phyloP scores from a whole-genome alignment of 1,140 invertebrate species.

The Tachypleus tridentatus region DNA sequence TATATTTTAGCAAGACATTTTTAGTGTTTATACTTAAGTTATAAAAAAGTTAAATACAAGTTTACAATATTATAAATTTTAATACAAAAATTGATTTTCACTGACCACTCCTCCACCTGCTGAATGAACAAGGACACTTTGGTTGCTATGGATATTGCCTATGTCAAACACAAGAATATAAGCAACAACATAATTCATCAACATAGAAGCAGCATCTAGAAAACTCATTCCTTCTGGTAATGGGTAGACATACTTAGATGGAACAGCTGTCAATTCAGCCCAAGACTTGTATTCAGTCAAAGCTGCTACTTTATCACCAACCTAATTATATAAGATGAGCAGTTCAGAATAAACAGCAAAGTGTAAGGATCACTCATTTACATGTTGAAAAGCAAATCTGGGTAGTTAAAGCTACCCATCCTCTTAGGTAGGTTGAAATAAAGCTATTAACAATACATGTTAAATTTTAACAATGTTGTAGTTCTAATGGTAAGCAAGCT shows the following conservation, averaged over 20 bases:
- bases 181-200: conserved; percentile 74
- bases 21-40: too few species aligned
- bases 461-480: too few species aligned
- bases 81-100: conserved; percentile 22
- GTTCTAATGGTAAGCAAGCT: too few species aligned
- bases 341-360: too few species aligned
- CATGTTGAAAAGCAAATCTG: too few species aligned
- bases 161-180: conserved; percentile 75
- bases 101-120: conserved; percentile 80
- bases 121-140: conserved; percentile 69
- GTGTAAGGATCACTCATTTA: too few species aligned
- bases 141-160: conserved; percentile 60
- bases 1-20: too few species aligned
- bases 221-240: conserved; percentile 56
- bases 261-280: conserved; percentile 67
- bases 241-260: conserved; percentile 63
- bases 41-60: too few species aligned
- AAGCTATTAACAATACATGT: too few species aligned
- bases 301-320: conserved; percentile 72
- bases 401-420: too few species aligned
- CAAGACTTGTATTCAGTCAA: conserved; percentile 70
- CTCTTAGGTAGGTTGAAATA: too few species aligned
- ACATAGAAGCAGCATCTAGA: conserved; percentile 61
- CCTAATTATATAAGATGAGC: conserved; percentile 36
- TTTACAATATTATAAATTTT: too few species aligned